A percentile compares a stretch with the other conserved stretches of the same genome.
Evolutionary conservation across 2,797 vertebrate species (phyloP).

Genomic region (Spinus pinus): DNA sequence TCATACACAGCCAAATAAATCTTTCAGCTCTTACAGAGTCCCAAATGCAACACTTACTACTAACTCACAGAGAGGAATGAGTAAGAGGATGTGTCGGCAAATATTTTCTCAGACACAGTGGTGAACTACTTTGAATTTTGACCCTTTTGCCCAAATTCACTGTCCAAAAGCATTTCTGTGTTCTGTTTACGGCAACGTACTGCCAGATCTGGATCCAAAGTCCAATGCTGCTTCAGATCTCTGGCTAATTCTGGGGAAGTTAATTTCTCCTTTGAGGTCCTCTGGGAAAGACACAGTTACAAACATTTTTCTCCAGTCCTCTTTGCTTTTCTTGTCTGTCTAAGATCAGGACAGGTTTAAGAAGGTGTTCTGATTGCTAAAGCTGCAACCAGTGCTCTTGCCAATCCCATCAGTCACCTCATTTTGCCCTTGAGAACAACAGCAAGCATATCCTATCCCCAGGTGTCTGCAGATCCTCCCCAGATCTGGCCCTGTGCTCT

Average conservation of each 20-base stretch:
- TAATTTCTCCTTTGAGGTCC: not conserved
- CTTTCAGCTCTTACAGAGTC: not conserved
- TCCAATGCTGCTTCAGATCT: not conserved
- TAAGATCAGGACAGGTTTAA: not conserved
- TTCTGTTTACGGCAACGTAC: not conserved
- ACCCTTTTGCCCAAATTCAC: not conserved
- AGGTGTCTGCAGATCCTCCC: not conserved
- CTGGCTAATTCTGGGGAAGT: not conserved
- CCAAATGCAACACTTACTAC: not conserved
- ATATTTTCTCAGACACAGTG: not conserved
- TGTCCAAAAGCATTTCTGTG: not conserved
- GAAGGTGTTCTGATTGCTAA: not conserved
- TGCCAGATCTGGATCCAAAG: not conserved
- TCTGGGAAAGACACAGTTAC: not conserved
- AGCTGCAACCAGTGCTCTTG: not conserved
- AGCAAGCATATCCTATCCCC: not conserved
- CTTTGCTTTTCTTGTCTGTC: not conserved
- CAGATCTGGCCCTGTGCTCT: not conserved
- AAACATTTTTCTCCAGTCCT: not conserved
- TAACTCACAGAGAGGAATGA: conserved; percentile 10
- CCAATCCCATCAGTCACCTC: not conserved
- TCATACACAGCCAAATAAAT: conserved; percentile 1
- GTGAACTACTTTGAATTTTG: not conserved
- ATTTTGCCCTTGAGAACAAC: not conserved
- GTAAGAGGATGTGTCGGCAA: not conserved